Evolutionary conservation across 2,888 invertebrate species (phyloP).

Genomic region (Drosophila merina): DNA sequence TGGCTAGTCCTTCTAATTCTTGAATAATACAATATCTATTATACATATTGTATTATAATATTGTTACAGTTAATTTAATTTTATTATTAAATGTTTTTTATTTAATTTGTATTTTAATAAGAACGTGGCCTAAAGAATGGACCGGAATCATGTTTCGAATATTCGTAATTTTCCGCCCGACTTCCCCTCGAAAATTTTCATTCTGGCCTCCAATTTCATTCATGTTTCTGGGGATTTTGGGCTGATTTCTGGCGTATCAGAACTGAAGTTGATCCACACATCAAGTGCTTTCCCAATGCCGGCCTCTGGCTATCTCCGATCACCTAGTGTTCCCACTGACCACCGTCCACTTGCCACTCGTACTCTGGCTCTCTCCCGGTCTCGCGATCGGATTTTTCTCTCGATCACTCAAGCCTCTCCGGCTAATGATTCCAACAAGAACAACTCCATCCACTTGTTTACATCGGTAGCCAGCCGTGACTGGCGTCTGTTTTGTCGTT

Average conservation of each 20-base stretch:
- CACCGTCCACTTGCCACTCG: slow-evolving; percentile 41
- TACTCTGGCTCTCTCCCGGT: slow-evolving; percentile 9
- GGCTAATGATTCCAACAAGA: slow-evolving; percentile 13
- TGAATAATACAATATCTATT: too few species aligned
- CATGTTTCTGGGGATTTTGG: too few species aligned
- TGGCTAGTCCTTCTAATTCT: too few species aligned
- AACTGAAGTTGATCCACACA: slow-evolving; percentile 11
- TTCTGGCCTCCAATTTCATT: too few species aligned
- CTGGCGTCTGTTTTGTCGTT: slow-evolving; percentile 40
- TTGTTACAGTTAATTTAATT: too few species aligned
- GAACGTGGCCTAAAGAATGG: too few species aligned
- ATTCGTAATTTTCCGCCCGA: too few species aligned
- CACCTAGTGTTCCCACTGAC: slow-evolving; percentile 35
- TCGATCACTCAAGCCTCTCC: neutral
- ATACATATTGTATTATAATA: too few species aligned
- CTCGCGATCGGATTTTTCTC: neutral
- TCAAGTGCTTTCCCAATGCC: slow-evolving; percentile 36
- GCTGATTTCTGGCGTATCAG: neutral
- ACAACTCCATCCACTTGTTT: slow-evolving; percentile 57
- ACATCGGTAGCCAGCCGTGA: slow-evolving; percentile 51
- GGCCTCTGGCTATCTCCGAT: neutral
- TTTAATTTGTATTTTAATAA: too few species aligned
- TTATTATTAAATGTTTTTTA: too few species aligned
- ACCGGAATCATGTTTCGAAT: too few species aligned
- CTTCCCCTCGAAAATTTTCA: too few species aligned